These are phyloP conservation scores for Pantelozetes paolii DNA, from an alignment of 2,888 invertebrate genomes.

Conservation along the genomic window DNA sequence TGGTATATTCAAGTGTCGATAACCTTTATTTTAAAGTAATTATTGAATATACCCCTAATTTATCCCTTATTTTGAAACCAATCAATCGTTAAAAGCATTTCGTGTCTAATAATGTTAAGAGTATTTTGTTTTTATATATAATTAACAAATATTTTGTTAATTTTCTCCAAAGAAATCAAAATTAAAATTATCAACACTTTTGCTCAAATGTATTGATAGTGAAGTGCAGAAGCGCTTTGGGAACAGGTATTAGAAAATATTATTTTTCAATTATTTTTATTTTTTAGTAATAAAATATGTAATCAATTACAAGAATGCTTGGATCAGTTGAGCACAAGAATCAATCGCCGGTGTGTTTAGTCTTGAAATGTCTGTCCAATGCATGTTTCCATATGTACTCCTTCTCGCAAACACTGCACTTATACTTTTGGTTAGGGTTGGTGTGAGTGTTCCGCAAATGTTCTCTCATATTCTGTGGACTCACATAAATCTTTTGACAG, in stretches of 20 bases:
- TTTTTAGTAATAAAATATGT: not conserved
- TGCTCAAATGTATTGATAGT: not conserved
- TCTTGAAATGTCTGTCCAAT: not conserved
- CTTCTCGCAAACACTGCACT: not conserved
- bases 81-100: not conserved
- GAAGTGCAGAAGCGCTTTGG: not conserved
- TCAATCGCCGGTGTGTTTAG: slow-evolving; percentile 6
- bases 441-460: slow-evolving; percentile 1
- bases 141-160: not conserved
- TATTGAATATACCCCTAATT: not conserved
- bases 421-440: not conserved
- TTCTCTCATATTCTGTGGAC: slow-evolving; percentile 1
- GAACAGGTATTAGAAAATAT: not conserved
- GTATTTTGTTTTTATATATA: too few relatives aligned
- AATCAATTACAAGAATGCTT: not conserved
- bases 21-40: not conserved
- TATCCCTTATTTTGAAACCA: not conserved
- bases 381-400: not conserved
- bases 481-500: not conserved
- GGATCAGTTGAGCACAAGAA: not conserved
- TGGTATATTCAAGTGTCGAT: not conserved
- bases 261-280: not conserved
- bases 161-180: not conserved
- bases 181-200: not conserved
- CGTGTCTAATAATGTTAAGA: not conserved